Evolutionary conservation across 2,113 vertebrate genomes (phyloP).

Genomic region (Oceanodroma tethys): DNA sequence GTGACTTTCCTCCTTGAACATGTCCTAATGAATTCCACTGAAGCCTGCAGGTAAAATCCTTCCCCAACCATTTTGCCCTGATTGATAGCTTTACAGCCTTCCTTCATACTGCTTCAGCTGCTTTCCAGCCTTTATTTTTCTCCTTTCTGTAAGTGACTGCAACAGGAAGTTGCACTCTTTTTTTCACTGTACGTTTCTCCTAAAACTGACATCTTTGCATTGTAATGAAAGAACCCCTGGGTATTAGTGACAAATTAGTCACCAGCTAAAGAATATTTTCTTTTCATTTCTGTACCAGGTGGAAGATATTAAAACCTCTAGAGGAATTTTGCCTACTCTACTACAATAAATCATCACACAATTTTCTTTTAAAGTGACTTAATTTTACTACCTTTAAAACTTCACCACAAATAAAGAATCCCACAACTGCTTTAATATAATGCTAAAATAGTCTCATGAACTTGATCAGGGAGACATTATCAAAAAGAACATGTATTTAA

Average conservation of each 20-base stretch:
- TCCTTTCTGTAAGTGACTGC: background rate
- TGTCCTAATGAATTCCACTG: background rate
- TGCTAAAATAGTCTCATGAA: background rate
- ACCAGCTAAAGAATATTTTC: conserved; percentile 1
- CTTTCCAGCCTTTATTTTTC: conserved; percentile 13
- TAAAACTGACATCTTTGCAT: conserved; percentile 40
- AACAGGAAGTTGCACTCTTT: background rate
- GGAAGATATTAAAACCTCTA: conserved; percentile 56
- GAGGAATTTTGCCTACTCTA: conserved; percentile 9
- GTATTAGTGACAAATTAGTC: conserved; percentile 65
- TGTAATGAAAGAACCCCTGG: conserved; percentile 50
- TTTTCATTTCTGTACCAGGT: conserved; percentile 40
- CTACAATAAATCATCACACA: conserved; percentile 61
- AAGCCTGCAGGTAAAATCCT: conserved; percentile 45
- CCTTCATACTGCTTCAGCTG: background rate
- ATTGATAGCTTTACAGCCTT: conserved; percentile 15
- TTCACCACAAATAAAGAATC: conserved; percentile 40
- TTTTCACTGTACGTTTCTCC: background rate
- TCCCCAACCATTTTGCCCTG: background rate
- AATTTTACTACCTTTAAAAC: conserved; percentile 60
- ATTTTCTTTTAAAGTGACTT: conserved; percentile 41
- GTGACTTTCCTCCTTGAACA: background rate
- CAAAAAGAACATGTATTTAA: background rate
- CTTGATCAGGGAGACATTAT: background rate
- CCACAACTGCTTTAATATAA: background rate